Base-by-base conservation (phyloP, 2,113 vertebrate species). In the Syngnathus floridae region DNA sequence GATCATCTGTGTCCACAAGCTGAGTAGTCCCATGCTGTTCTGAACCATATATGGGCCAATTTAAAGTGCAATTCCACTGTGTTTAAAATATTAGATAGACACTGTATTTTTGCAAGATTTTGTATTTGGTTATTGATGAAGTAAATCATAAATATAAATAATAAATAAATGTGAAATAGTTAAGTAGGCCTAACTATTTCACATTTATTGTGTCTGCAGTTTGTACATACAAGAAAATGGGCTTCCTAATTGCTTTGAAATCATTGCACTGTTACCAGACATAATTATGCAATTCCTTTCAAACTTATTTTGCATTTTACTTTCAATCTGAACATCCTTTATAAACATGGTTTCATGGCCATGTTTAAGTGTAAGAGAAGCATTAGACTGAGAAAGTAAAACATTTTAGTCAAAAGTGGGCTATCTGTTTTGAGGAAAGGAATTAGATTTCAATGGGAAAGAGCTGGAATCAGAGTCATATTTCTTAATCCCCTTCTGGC, bases 401-500 rank as follows among this genome's bases (percentile, higher is more conserved):
- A 76, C 76, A 43, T 66, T 73, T 73, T 70, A 73, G 38, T 54
- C 11, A 13, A 54, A 54, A 22, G 51, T 36, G 59, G 21, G 4
- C 62, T 61, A 69, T 84, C 66, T 11, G 17, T 78, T 77, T 54
- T 73, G 51, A 12, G 35, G 51, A 35, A 75, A 73, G 55, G 31
- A 69, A 83, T 79, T 67, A 67, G 70, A 77, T 76, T 85, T 74
- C 65, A 73, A 70, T 76, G 79, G 75, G 72, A 68, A 64, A 79
- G 78, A 77, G 22, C 37, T 71, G 59, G 77, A 84, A 84, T 85
- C 77, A 71, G 72, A 78, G 64, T 83, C 83, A 86, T 86, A 74
- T 80, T 83, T 87, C 83, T 86, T 88, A 86, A 85, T 89, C 79
- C 83, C 75, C 80, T 64, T 72, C 72, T 66, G 73, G 68, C 78